Evolutionary conservation across 2,797 vertebrate genomes (phyloP).

Genomic region (Meriones psammophilus): DNA sequence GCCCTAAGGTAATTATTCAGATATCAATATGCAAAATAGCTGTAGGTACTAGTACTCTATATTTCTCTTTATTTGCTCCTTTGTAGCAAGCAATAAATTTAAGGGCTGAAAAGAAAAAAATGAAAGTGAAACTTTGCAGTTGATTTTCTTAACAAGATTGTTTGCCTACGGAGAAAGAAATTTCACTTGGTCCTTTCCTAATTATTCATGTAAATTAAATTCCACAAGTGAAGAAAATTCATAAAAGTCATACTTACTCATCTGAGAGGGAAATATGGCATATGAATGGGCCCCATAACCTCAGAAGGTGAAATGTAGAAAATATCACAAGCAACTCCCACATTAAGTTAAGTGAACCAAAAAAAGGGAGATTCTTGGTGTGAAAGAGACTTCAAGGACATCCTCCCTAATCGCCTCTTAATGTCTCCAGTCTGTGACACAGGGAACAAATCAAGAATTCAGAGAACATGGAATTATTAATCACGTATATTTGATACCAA

Average conservation of each 20-base stretch:
- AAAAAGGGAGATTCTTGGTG: conserved; percentile 89
- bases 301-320: conserved; percentile 90
- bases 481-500: conserved; percentile 86
- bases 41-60: conserved; percentile 68
- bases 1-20: conserved; percentile 82
- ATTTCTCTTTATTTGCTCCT: conserved; percentile 82
- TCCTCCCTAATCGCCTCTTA: conserved; percentile 90
- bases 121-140: conserved; percentile 73
- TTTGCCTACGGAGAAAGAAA: conserved; percentile 84
- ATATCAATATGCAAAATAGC: conserved; percentile 79
- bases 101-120: conserved; percentile 65
- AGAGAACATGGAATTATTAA: conserved; percentile 89
- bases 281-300: conserved; percentile 90
- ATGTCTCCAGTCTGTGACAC: conserved; percentile 87
- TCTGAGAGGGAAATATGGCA: conserved; percentile 89
- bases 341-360: conserved; percentile 91
- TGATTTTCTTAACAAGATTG: conserved; percentile 83
- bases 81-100: conserved; percentile 81
- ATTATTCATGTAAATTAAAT: conserved; percentile 92
- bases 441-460: conserved; percentile 90
- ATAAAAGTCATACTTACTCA: conserved; percentile 91
- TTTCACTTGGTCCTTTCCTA: conserved; percentile 86
- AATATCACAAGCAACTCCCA: conserved; percentile 91
- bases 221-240: conserved; percentile 91
- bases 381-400: conserved; percentile 92